phyloP scores from a whole-genome alignment of 2,888 invertebrate species.

The Drosophila testacea region DNA sequence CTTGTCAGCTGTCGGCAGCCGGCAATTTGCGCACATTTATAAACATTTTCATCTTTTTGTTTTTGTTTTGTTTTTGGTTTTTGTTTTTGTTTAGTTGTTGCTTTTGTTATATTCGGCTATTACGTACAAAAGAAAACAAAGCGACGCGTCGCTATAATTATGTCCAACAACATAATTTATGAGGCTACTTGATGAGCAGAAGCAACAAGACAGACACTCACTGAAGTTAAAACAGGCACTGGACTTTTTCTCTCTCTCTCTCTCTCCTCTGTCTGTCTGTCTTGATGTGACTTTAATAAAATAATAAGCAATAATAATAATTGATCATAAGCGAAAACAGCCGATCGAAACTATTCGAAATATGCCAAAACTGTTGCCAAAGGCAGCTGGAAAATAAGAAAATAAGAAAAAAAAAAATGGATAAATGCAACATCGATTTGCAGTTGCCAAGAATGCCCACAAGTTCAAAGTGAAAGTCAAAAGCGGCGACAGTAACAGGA shows the following conservation, averaged over 20 bases:
- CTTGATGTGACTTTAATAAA: constrained; percentile 52
- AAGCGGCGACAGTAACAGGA: no score
- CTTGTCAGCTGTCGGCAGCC: constrained; percentile 64
- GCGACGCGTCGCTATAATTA: constrained; percentile 51
- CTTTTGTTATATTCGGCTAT: constrained; percentile 19
- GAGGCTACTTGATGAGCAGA: constrained; percentile 31
- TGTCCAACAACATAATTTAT: constrained; percentile 57
- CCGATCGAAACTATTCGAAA: constrained; percentile 39
- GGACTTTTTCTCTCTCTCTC: not conserved
- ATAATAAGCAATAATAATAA: constrained; percentile 66
- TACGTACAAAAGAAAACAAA: constrained; percentile 22
- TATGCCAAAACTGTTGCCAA: constrained; percentile 10
- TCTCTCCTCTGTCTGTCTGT: no score
- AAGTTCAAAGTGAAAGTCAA: no score
- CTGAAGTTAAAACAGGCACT: constrained; percentile 28
- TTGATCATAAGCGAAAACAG: constrained; percentile 46
- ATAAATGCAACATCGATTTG: no score
- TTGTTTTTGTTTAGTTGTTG: constrained; percentile 1
- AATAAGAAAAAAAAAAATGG: no score
- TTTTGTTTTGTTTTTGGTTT: no score
- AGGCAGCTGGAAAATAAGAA: no score
- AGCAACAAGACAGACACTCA: not conserved
- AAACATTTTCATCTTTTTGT: constrained; percentile 32
- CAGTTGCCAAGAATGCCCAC: no score
- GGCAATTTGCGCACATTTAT: constrained; percentile 64